Evolutionary conservation across 2,888 invertebrate species (phyloP), one percentile per base, ranked within the genome.

Genomic region (Xestia c-nigrum): DNA sequence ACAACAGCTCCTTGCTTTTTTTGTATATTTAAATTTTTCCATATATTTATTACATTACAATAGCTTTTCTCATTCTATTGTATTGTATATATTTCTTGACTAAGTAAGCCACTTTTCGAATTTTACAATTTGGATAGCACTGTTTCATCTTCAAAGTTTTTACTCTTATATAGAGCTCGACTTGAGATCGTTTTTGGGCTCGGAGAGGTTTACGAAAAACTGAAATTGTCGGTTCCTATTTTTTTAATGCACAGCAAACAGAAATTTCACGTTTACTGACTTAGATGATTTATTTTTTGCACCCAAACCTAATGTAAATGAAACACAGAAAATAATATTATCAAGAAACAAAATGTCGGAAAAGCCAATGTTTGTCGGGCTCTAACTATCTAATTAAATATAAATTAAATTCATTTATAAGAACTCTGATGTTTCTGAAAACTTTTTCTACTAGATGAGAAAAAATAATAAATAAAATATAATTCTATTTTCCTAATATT

Each of bases 401-500:
- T 79, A 70, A 78, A 87, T 88, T 85, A 82, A 81, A 88, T 87
- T 89, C 83, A 89, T 91, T 91, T 89, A 24, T 90, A 90, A 89
- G 84, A 89, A 90, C 88, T 89, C 90, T 88, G 90, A 93, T 91
- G 90, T 95, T 95, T 95, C 94, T 93, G 93, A 95, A 90, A 93
- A 87, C 85, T 94, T 94, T 94, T 93, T 94, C 93, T 93, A 92
- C 88, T 95, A 94, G 93, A 87, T 78, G 81, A 88, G 79, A 85
- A 76, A 80, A 80, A 80, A 80, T 72, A 80, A 80, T 72, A 77
- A 91, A 88, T 90, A 89, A 94, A 90, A 91, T 93, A 92, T 93
- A 93, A 92, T 91, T 92, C 94, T 96, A 96, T 96, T 96, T 96
- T 96, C 95, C 95, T 96, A 96, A 95, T 94, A 89, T 94, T 95